Evolutionary conservation across 2,888 invertebrate species (phyloP).

Genomic region (Watsonalla cultraria): DNA sequence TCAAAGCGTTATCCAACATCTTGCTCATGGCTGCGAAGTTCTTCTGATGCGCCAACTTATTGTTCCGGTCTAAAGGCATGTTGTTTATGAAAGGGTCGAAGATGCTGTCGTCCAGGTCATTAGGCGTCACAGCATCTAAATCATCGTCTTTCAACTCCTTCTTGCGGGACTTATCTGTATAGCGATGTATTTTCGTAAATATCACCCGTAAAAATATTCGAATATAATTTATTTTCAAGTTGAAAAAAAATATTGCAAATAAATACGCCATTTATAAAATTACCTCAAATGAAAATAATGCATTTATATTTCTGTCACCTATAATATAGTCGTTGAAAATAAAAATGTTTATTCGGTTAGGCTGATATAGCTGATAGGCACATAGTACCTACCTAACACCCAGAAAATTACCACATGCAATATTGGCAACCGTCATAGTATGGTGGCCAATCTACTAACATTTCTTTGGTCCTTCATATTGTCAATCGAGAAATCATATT

Average conservation of each 20-base stretch:
- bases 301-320: not conserved
- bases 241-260: too few relatives aligned
- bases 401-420: not conserved
- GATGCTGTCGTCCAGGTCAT: constrained; percentile 32
- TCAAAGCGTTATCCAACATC: constrained; percentile 32
- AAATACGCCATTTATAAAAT: too few relatives aligned
- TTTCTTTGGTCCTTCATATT: too few relatives aligned
- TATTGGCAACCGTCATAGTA: not conserved
- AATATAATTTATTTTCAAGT: too few relatives aligned
- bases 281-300: not conserved
- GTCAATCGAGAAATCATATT: too few relatives aligned
- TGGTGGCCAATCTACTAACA: too few relatives aligned
- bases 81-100: constrained; percentile 43
- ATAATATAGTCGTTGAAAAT: too few relatives aligned
- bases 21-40: constrained; percentile 49
- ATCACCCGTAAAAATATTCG: too few relatives aligned
- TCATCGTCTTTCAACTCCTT: constrained; percentile 44
- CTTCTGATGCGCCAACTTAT: constrained; percentile 36
- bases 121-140: constrained; percentile 22
- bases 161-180: constrained; percentile 19
- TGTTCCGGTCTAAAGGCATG: constrained; percentile 38
- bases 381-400: not conserved
- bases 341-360: too few relatives aligned
- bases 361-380: too few relatives aligned
- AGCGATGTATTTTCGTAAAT: too few relatives aligned